A percentile compares a stretch with the other conserved stretches of the same genome.
phyloP scores from a whole-genome alignment of 2,113 vertebrate genomes.

The Hymenochirus boettgeri region DNA sequence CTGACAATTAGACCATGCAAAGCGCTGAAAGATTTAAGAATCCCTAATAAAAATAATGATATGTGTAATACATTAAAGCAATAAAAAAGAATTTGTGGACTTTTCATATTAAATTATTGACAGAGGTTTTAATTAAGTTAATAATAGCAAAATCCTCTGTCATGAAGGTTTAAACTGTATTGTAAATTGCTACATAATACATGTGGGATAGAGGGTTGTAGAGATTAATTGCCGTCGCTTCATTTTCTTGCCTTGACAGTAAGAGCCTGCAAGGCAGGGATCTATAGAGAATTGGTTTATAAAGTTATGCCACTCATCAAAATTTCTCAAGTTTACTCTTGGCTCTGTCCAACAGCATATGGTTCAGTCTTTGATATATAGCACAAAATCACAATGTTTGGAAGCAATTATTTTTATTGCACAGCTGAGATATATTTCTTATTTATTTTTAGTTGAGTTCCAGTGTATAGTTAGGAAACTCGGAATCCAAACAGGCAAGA shows the following conservation, averaged over 20 bases:
- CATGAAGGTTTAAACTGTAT: constrained; percentile 22
- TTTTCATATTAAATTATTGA: constrained; percentile 20
- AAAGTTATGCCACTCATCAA: constrained; percentile 35
- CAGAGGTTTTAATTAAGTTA: constrained; percentile 29
- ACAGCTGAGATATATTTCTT: not conserved
- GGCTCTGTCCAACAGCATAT: constrained; percentile 28
- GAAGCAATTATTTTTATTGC: constrained; percentile 2
- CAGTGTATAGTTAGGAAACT: no score
- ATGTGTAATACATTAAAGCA: not conserved
- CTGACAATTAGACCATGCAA: no score
- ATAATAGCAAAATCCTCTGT: constrained; percentile 21
- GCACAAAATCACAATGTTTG: constrained; percentile 3
- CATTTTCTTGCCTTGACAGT: constrained; percentile 37
- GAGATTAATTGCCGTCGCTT: constrained; percentile 37
- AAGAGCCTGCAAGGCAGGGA: constrained; percentile 22
- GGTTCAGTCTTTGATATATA: constrained; percentile 1
- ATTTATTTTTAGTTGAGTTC: not conserved
- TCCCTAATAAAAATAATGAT: no score
- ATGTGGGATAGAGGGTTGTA: constrained; percentile 28
- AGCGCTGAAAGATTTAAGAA: no score
- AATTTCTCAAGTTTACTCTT: constrained; percentile 24
- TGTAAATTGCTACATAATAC: constrained; percentile 29
- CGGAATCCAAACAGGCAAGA: not conserved
- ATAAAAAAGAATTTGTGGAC: constrained; percentile 14
- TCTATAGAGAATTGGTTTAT: constrained; percentile 33